A percentile compares a stretch with the other conserved stretches of the same genome.
These are phyloP conservation scores for Tyria jacobaeae DNA, from an alignment of 2,888 invertebrate genomes.

Conservation along the genomic window DNA sequence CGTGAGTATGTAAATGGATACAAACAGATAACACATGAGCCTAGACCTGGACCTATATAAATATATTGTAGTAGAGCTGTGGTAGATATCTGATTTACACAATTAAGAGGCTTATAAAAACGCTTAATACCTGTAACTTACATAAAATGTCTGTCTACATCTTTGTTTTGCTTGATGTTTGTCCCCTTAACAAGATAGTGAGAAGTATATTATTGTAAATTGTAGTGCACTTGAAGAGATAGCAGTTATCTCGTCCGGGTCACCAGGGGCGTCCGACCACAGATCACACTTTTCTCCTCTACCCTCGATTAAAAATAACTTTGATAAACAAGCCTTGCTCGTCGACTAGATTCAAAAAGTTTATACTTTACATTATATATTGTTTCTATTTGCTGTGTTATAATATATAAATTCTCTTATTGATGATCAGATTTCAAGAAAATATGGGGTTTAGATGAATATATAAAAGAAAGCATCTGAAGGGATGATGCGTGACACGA, in stretches of 20 bases:
- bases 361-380: neutral
- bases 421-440: neutral
- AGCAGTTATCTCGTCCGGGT: slow-evolving; percentile 64
- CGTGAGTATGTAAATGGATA: too few species aligned
- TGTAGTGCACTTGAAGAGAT: slow-evolving; percentile 64
- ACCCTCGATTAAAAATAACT: slow-evolving; percentile 52
- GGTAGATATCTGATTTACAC: neutral
- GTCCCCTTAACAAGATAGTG: slow-evolving; percentile 39
- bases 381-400: too few species aligned
- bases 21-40: too few species aligned
- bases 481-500: neutral
- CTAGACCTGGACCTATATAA: too few species aligned
- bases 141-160: slow-evolving; percentile 14
- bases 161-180: slow-evolving; percentile 34
- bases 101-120: neutral
- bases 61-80: too few species aligned
- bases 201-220: slow-evolving; percentile 50
- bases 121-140: neutral
- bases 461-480: neutral
- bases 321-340: slow-evolving; percentile 30
- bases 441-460: too few species aligned
- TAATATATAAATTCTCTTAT: too few species aligned
- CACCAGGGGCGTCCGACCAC: slow-evolving; percentile 48
- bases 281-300: slow-evolving; percentile 59
- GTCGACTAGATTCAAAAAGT: slow-evolving; percentile 31